Conservation (phyloP, 2,797 vertebrate species). For the Falco concolor region DNA sequence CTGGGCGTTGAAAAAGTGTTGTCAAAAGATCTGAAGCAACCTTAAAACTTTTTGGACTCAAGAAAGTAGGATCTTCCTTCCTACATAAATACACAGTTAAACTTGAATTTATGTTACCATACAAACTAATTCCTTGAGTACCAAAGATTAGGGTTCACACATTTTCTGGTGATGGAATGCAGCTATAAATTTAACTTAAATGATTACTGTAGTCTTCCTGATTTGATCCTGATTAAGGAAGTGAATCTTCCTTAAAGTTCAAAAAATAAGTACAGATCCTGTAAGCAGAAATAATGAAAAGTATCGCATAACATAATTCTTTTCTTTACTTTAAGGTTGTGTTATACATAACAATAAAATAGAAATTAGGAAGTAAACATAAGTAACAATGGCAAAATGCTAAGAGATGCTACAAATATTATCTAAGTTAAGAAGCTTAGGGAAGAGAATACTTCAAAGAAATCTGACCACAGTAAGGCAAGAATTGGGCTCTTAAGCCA, state of each 20-base stretch:
- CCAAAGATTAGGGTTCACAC: background rate
- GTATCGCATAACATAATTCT: background rate
- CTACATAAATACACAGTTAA: background rate
- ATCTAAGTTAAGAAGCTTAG: background rate
- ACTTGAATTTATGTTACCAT: background rate
- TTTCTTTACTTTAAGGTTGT: background rate
- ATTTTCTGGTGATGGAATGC: background rate
- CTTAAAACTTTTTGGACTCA: background rate
- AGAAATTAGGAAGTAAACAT: background rate
- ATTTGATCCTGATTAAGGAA: background rate
- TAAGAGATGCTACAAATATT: background rate
- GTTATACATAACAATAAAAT: background rate
- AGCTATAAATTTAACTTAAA: background rate
- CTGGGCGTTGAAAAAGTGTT: background rate
- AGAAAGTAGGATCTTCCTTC: background rate
- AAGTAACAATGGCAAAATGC: background rate
- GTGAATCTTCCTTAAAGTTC: background rate
- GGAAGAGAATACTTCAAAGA: background rate
- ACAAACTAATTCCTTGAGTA: background rate
- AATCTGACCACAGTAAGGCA: background rate
- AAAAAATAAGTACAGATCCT: background rate
- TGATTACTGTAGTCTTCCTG: background rate
- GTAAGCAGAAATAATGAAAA: background rate
- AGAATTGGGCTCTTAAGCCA: background rate
- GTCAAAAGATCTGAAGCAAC: background rate